These are phyloP conservation scores for Chaetophractus vellerosus DNA, from an alignment of 2,797 vertebrate species.

Conservation along the genomic window DNA sequence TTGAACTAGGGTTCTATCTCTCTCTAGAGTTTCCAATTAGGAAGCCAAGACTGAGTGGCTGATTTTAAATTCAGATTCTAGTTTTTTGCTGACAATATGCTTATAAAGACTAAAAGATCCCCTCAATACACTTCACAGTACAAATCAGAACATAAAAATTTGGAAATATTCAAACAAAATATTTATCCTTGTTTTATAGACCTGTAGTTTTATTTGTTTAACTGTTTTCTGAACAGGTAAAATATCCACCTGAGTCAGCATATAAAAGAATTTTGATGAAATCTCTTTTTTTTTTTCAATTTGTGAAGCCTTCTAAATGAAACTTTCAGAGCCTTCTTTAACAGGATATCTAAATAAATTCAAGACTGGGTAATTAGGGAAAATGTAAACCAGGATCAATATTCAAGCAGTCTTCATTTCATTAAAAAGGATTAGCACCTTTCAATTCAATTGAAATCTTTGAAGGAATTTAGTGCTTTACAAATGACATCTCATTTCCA, in stretches of 20 bases:
- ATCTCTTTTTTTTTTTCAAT: background rate
- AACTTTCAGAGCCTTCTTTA: background rate
- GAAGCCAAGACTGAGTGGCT: background rate
- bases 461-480: constrained; percentile 13
- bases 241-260: background rate
- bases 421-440: background rate
- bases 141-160: background rate
- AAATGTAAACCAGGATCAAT: constrained; percentile 6
- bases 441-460: constrained; percentile 22
- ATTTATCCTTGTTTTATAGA: background rate
- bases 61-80: background rate
- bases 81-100: background rate
- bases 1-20: background rate
- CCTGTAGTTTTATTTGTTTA: background rate
- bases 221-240: constrained; percentile 19
- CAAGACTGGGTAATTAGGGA: background rate
- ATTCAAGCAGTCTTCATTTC: constrained; percentile 49
- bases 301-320: background rate
- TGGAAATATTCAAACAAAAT: background rate
- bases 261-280: background rate
- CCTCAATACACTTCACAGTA: background rate
- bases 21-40: background rate
- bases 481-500: background rate
- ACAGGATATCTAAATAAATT: constrained; percentile 31
- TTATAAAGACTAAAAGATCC: background rate